Base-by-base conservation (phyloP, 2,888 invertebrate species). In the Epirrhoe tristata region DNA sequence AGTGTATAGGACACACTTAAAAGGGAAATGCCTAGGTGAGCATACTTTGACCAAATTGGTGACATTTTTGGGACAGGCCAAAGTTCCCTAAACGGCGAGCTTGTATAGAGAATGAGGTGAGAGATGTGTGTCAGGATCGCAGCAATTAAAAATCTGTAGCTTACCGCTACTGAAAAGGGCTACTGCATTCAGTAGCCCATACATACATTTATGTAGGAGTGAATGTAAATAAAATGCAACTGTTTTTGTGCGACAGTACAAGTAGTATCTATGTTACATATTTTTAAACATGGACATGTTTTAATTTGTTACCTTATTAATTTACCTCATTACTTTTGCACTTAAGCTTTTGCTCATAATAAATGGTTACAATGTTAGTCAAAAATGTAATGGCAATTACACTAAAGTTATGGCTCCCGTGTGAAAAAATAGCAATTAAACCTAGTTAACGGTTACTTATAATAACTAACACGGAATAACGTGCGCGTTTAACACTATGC, bases 401-500 rank as follows among this genome's bases (percentile, higher is more conserved):
- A 60, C n/a, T n/a, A 39, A 48, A 54, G 58, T 58, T 32, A 67
- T 46, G 17, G 58, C 55, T 58, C 34, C 43, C 55, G 63, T 73
- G 73, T 70, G 73, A 69, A 68, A 71, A 66, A 66, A 48, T 16
- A 58, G 52, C 67, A 71, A 71, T 73, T 72, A 69, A 65, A 63
- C 62, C 67, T 66, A 51, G 70, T 63, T 74, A 72, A 69, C 70
- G 59, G 72, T 73, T 66, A 60, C 43, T 67, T 70, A 70, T 67
- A 69, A 74, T 70, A 74, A 73, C 70, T 68, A 73, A 73, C 67
- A 69, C 55, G 51, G 61, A 58, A 74, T 76, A 79, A 78, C 67
- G 58, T 63, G 64, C 77, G 70, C 79, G 79, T 80, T 86, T 86
- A 85, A 82, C 85, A 81, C 82, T 80, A 77, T 67, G 71, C 55